Conservation (phyloP, 2,888 invertebrate genomes). For the Brachyptera putata region DNA sequence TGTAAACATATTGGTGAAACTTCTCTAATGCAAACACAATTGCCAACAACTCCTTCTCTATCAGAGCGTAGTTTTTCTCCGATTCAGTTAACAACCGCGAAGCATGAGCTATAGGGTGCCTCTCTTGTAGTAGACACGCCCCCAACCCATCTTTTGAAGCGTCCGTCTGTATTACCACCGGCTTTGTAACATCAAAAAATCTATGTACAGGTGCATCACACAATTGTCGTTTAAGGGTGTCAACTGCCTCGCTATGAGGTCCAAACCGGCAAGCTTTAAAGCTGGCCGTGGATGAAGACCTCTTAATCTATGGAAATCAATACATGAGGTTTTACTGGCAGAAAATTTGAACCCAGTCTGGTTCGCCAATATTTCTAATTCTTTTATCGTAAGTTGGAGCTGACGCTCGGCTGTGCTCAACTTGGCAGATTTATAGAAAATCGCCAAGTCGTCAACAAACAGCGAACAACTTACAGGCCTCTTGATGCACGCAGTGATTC, state of each 20-base stretch:
- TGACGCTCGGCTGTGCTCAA: no score
- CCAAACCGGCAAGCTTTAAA: no score
- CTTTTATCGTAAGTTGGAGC: no score
- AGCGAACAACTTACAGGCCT: no score
- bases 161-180: neutral
- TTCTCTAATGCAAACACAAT: constrained; percentile 11
- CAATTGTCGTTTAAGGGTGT: neutral
- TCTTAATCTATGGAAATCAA: no score
- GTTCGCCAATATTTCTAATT: no score
- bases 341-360: no score
- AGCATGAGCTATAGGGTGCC: neutral
- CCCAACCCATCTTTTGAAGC: constrained; percentile 2
- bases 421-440: no score
- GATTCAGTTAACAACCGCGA: neutral
- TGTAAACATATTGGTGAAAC: constrained; percentile 18
- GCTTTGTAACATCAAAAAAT: neutral
- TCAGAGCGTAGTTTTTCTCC: constrained; percentile 4
- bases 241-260: neutral
- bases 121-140: constrained; percentile 9
- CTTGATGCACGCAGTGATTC: no score
- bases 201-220: neutral
- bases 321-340: no score
- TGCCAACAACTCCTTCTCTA: constrained; percentile 13
- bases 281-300: no score
- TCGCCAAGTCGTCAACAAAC: no score